phyloP scores from a whole-genome alignment of 2,888 invertebrate genomes.

The Melikaiella ostensackeni region DNA sequence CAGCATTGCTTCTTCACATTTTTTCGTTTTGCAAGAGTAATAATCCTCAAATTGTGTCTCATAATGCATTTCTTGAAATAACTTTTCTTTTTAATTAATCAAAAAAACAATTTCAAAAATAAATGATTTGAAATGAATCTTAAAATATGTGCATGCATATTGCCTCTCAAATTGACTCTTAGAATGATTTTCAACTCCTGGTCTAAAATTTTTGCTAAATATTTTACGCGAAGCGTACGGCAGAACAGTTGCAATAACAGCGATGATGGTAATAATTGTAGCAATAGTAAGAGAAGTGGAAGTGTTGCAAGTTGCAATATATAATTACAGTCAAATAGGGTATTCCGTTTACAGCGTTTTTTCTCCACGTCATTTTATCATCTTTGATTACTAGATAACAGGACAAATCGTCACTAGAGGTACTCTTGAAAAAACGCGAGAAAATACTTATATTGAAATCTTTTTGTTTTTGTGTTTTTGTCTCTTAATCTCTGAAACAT shows the following conservation, averaged over 20 bases:
- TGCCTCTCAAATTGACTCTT: neutral
- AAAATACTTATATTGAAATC: slow-evolving; percentile 37
- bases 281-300: slow-evolving; percentile 57
- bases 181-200: neutral
- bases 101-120: neutral
- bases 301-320: slow-evolving; percentile 35
- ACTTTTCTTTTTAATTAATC: neutral
- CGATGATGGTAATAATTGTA: slow-evolving; percentile 53
- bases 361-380: slow-evolving; percentile 6
- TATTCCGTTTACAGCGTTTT: slow-evolving; percentile 50
- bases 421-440: slow-evolving; percentile 21
- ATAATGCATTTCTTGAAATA: neutral
- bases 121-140: neutral
- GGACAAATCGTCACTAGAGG: slow-evolving; percentile 52
- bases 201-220: neutral
- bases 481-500: slow-evolving; percentile 40
- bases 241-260: neutral
- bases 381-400: slow-evolving; percentile 55
- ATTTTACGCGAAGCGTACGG: neutral
- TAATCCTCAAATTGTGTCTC: neutral
- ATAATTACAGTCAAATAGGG: slow-evolving; percentile 50
- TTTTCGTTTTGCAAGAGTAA: neutral
- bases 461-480: slow-evolving; percentile 33
- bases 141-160: neutral
- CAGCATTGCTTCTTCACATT: neutral